Base-by-base conservation (phyloP, 92 coral and sea anemone genomes). In the Muricea muricata region DNA sequence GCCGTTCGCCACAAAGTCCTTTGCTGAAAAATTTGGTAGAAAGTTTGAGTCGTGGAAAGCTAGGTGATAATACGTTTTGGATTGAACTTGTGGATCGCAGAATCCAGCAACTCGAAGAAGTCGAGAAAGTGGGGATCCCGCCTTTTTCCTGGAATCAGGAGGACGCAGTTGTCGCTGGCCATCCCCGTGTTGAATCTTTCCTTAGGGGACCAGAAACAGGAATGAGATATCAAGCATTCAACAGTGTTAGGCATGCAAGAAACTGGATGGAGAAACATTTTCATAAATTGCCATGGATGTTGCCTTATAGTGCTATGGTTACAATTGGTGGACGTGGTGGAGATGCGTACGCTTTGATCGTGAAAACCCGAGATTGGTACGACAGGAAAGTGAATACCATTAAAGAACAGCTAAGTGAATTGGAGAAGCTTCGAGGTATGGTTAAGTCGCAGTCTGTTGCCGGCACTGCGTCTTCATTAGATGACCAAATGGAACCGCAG, bases 111-210 rank as follows among this genome's bases (percentile, higher is more conserved):
- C 18, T 69, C 6, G 52, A 41, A 26, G 48, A 69, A 12, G 48
- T 72, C 23, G 90, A 54, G 12, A 69, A 80, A 28, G 28, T 26
- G 14, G 86, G 75, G 13, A 24, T 48, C 15, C 90, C 81, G 1
- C 69, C 56, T 21, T 80, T 87, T 26, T 47, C 60, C 34, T 87
- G 90, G 90, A 79, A 84, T 39, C 86, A 80, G 55, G 81, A 65
- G 2, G 57, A 32, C 26, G 90, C 86, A 9, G 73, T 80, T 54
- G 17, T 87, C 24, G 73, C 57, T 20, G 69, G 28, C 35, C 81
- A 80, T 56, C 90, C 90, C 0, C 86, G 58, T 70, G 82, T 87
- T 10, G 86, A 87, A 70, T 70, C 81, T 48, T 87, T 87, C 35
- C 45, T 87, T 15, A 55, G 82, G 40, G 90, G 90, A 24, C 90